Conservation (phyloP, 2,888 invertebrate genomes). For the Acleris literana region DNA sequence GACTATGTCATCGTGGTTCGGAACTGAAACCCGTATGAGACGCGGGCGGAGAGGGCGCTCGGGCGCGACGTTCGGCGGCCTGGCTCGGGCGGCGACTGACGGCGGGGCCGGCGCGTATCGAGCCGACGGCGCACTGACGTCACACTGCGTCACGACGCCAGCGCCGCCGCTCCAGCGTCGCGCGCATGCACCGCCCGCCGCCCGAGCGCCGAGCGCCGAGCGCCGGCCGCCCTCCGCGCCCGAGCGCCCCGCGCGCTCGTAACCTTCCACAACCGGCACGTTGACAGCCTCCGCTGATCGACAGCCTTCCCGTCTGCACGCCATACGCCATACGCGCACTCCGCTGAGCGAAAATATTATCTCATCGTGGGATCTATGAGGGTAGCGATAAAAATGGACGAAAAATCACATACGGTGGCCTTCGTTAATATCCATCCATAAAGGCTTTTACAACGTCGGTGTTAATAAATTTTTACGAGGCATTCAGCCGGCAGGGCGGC, state of each 20-base stretch:
- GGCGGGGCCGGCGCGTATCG: conserved; percentile 84
- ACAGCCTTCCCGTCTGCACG: conserved; percentile 57
- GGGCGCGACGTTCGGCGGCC: conserved; percentile 78
- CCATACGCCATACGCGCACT: conserved; percentile 20
- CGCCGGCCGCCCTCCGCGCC: conserved; percentile 43
- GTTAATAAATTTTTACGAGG: conserved; percentile 55
- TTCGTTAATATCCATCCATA: conserved; percentile 39
- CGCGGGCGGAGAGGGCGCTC: conserved; percentile 75
- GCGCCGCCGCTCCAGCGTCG: conserved; percentile 69
- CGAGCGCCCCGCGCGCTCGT: conserved; percentile 49
- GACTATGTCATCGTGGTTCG: conserved; percentile 81
- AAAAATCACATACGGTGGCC: conserved; percentile 35
- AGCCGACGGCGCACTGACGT: conserved; percentile 88
- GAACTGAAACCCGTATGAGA: conserved; percentile 81
- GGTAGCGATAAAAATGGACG: conserved; percentile 18
- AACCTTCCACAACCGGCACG: conserved; percentile 76
- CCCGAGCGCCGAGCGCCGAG: conserved; percentile 43
- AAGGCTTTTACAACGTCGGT: conserved; percentile 43
- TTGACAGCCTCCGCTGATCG: conserved; percentile 69
- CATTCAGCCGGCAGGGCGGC: conserved; percentile 50
- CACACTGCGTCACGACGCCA: conserved; percentile 86
- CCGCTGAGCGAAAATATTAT: conserved; percentile 39
- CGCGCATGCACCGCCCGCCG: conserved; percentile 73
- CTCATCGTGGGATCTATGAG: conserved; percentile 33
- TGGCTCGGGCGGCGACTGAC: conserved; percentile 84